Percentiles rank a stretch among this genome's conserved stretches.
These are phyloP conservation scores for Acleris laterana DNA, from an alignment of 2,888 invertebrate species.

Conservation along the genomic window DNA sequence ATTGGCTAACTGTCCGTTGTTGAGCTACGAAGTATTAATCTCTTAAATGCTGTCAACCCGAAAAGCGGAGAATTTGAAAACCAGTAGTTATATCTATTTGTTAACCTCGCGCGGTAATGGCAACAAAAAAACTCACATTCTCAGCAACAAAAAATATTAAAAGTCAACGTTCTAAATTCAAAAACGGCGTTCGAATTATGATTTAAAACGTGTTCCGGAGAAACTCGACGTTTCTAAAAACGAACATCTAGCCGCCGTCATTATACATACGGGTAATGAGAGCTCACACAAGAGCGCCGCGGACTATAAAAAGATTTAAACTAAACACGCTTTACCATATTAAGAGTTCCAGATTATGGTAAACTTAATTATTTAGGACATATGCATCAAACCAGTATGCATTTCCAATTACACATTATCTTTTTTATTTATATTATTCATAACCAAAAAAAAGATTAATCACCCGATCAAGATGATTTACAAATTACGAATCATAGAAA, in stretches of 20 bases:
- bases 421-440: constrained; percentile 12
- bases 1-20: constrained; percentile 53
- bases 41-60: constrained; percentile 43
- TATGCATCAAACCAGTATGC: background rate
- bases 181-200: constrained; percentile 82
- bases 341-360: background rate
- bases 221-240: constrained; percentile 82
- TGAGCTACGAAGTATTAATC: constrained; percentile 51
- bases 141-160: constrained; percentile 58
- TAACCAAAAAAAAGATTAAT: constrained; percentile 19
- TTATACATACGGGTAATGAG: constrained; percentile 81
- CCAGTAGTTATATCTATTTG: constrained; percentile 53
- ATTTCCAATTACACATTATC: constrained; percentile 1
- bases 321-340: background rate
- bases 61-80: constrained; percentile 50
- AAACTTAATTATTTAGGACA: background rate
- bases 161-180: constrained; percentile 81
- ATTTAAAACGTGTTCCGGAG: constrained; percentile 85
- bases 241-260: constrained; percentile 77
- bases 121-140: constrained; percentile 38
- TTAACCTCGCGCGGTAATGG: constrained; percentile 42
- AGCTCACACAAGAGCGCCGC: constrained; percentile 54
- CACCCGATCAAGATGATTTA: constrained; percentile 23
- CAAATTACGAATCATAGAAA: constrained; percentile 33
- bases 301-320: constrained; percentile 49